These are phyloP conservation scores for Cordilura impudica DNA, from an alignment of 2,888 invertebrate species.

Conservation along the genomic window DNA sequence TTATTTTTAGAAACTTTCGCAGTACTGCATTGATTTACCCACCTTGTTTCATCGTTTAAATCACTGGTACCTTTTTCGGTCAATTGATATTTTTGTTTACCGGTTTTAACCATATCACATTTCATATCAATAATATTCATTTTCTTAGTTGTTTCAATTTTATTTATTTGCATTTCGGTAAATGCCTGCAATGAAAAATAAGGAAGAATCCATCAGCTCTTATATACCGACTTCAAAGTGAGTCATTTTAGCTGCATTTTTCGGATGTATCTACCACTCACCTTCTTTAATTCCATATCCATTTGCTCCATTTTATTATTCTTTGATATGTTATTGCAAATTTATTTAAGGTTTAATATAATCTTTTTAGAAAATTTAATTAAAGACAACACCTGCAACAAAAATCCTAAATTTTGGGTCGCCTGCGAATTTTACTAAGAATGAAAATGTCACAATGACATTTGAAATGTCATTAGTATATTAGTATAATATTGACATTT, in stretches of 20 bases:
- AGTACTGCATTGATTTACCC: not conserved
- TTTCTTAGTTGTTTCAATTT: conserved; percentile 87
- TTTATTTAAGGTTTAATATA: conserved; percentile 10
- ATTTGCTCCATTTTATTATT: conserved; percentile 74
- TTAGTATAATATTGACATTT: no score
- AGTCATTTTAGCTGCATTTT: conserved; percentile 24
- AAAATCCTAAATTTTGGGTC: not conserved
- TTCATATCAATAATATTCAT: conserved; percentile 85
- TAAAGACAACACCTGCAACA: conserved; percentile 63
- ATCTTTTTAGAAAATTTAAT: conserved; percentile 39
- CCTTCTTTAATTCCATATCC: conserved; percentile 78
- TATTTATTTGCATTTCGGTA: conserved; percentile 87
- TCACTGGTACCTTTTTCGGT: conserved; percentile 81
- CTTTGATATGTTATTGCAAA: conserved; percentile 16
- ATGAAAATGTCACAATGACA: no score
- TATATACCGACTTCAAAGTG: not conserved
- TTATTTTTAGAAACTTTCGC: not conserved
- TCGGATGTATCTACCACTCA: conserved; percentile 52
- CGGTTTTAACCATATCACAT: conserved; percentile 84
- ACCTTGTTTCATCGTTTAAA: conserved; percentile 75
- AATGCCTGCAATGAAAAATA: conserved; percentile 81
- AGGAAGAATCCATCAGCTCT: not conserved
- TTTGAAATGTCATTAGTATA: no score
- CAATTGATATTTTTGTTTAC: conserved; percentile 84
- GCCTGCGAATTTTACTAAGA: no score